A percentile compares a stretch with the other conserved stretches of the same genome.
phyloP scores from a whole-genome alignment of 2,888 invertebrate genomes.

The Leucozona laternaria region DNA sequence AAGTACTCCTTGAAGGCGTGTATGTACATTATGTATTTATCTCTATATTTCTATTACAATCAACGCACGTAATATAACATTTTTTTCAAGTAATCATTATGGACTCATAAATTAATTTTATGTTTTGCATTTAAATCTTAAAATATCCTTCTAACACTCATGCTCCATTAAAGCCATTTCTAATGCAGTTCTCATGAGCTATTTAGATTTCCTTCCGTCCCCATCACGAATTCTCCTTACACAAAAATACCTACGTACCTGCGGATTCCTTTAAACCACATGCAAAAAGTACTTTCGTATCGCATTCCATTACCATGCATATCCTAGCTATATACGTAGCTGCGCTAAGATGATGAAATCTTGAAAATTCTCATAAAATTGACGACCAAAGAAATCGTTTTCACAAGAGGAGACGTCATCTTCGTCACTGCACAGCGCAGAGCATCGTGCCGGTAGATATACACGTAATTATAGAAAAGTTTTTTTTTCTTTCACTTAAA shows the following conservation, averaged over 20 bases:
- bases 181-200: slow-evolving; percentile 28
- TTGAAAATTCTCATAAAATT: slow-evolving; percentile 36
- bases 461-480: slow-evolving; percentile 9
- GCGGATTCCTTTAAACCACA: not conserved
- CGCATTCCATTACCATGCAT: slow-evolving; percentile 30
- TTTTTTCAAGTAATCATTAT: not conserved
- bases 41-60: not conserved
- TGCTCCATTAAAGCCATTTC: slow-evolving; percentile 21
- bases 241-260: not conserved
- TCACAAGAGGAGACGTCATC: not conserved
- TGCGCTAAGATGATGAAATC: slow-evolving; percentile 35
- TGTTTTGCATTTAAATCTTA: slow-evolving; percentile 7
- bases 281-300: slow-evolving; percentile 23
- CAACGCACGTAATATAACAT: not conserved
- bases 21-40: not conserved
- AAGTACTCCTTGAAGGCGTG: no score
- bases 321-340: no score
- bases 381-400: slow-evolving; percentile 22
- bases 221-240: slow-evolving; percentile 3
- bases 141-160: not conserved
- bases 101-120: not conserved
- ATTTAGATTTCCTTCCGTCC: slow-evolving; percentile 8
- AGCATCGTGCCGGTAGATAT: not conserved
- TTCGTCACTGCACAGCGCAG: no score
- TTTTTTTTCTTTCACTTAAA: slow-evolving; percentile 32